Evolutionary conservation across 35 echinoderm and acorn worm genomes (phyloP).

Genomic region (Hemicentrotus pulcherrimus): DNA sequence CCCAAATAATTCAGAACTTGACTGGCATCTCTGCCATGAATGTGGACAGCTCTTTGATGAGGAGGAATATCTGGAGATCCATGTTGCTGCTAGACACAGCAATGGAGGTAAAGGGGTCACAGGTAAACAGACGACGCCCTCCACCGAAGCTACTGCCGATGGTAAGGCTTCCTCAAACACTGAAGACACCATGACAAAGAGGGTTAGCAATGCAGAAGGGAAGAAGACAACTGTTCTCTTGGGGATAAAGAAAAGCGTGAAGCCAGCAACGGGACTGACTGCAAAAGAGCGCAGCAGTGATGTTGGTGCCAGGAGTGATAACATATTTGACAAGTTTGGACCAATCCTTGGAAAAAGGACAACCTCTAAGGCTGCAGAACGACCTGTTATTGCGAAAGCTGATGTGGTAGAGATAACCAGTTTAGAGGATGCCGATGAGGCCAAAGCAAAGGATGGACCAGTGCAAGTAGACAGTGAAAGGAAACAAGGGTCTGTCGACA

Average conservation of each 20-base stretch:
- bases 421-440: not conserved
- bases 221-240: not conserved
- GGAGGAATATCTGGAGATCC: not conserved
- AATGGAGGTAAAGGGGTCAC: not conserved
- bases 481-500: no score
- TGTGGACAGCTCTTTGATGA: conserved; percentile 38
- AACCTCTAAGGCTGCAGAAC: not conserved
- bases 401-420: not conserved
- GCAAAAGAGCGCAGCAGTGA: not conserved
- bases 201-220: not conserved
- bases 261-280: not conserved
- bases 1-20: not conserved
- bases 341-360: not conserved
- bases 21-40: conserved; percentile 7
- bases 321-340: not conserved
- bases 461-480: not conserved
- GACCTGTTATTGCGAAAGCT: not conserved
- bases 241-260: not conserved
- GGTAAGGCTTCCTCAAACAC: not conserved
- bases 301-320: not conserved
- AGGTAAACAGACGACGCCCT: not conserved
- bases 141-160: not conserved
- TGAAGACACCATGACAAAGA: not conserved
- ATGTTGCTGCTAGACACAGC: not conserved
- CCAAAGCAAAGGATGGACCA: not conserved